Evolutionary conservation across 2,888 invertebrate genomes (phyloP), one percentile per base, ranked within the genome.

Genomic region (Isotomurus palustris): DNA sequence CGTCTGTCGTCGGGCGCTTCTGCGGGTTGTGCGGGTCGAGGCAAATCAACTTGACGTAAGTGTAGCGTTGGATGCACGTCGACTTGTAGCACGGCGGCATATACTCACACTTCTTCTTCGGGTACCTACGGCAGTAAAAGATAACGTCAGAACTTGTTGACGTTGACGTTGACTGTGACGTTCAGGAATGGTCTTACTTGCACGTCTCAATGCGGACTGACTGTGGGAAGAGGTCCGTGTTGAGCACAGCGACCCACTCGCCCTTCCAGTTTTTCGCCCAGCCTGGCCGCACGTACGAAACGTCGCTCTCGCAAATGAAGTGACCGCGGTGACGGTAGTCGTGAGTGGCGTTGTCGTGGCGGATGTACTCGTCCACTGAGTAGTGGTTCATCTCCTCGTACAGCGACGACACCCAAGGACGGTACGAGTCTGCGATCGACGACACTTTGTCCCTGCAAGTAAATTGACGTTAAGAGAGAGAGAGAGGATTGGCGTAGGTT

Each of bases 211-310:
- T 68, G 19, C 73, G 67, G 8, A 73, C 70, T 32, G 69, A 72
- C 64, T 74, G 73, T 10, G 73, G 73, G 55, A 70, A 73, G 27
- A 71, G 70, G 22, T 72, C 72, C 3, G 73, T 73, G 62, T 74
- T 74, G 25, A 74, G 63, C 19, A 73, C 72, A 14, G 73, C 70
- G 17, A 73, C 71, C 73, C 73, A 73, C 54, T 72, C 71, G 5
- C 72, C 72, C 41, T 69, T 71, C 69, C 73, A 69, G 62, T 73
- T 74, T 51, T 71, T 72, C 2, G 73, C 73, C 73, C 73, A 74
- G 41, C 73, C 73, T 12, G 73, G 73, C 55, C 73, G 65, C 24
- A 73, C 66, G 53, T 73, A 73, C 5, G 72, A 67, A n/a, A 73
- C 72, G 48, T 71, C 72, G 35, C 72, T 72, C 58, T 73, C 73